Evolutionary conservation across 2,797 vertebrate species (phyloP).

Genomic region (Mormyrops attenuatus): DNA sequence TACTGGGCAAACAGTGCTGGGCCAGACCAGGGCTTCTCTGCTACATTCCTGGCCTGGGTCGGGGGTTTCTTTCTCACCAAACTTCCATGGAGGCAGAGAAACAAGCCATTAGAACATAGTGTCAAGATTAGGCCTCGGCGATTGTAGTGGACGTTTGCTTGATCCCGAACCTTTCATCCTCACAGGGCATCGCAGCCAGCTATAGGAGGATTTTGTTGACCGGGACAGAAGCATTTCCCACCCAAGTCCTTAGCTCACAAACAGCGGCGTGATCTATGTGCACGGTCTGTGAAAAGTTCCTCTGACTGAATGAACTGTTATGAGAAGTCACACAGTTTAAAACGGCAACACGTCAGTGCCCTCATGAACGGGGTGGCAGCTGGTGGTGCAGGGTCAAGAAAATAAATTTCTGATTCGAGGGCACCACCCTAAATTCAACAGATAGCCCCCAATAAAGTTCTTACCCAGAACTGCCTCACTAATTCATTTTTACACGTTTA

Average conservation of each 20-base stretch:
- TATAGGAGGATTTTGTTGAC: neutral
- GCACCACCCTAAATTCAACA: neutral
- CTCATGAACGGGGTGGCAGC: neutral
- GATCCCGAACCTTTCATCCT: slow-evolving; percentile 29
- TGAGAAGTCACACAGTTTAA: neutral
- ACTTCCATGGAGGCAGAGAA: slow-evolving; percentile 29
- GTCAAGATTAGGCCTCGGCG: slow-evolving; percentile 17
- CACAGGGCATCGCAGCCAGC: slow-evolving; percentile 23
- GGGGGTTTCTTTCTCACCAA: slow-evolving; percentile 20
- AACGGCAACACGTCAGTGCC: neutral
- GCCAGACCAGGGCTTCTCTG: slow-evolving; percentile 68
- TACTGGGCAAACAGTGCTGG: slow-evolving; percentile 73
- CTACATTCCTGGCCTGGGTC: slow-evolving; percentile 58
- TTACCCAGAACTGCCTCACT: neutral
- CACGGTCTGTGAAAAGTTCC: neutral
- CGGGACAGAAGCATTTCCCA: neutral
- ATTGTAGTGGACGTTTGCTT: slow-evolving; percentile 24
- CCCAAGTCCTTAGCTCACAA: neutral
- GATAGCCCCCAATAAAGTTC: neutral
- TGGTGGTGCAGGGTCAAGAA: neutral
- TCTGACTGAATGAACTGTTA: neutral
- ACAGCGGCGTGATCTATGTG: slow-evolving; percentile 1
- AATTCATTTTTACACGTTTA: neutral
- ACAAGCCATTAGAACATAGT: neutral
- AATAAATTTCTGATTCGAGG: neutral